A percentile compares a stretch with the other conserved stretches of the same genome.
Conservation (phyloP, 2,888 invertebrate genomes). For the Belgica antarctica region DNA sequence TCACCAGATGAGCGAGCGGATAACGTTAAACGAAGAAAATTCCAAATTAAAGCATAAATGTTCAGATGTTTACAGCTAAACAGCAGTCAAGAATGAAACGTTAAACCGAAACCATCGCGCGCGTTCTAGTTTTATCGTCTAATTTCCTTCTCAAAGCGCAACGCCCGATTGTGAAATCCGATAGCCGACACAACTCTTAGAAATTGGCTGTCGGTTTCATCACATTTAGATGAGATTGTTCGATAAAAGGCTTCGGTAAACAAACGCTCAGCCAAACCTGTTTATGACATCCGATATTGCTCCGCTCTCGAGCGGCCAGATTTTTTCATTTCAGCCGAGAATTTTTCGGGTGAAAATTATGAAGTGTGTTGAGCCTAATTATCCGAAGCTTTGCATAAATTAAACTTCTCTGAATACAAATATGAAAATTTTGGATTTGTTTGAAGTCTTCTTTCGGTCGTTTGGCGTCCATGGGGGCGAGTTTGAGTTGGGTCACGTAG, state of each 20-base stretch:
- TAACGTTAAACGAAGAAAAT: not conserved
- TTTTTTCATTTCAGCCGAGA: too few relatives aligned
- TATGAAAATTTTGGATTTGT: too few relatives aligned
- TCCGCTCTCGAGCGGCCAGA: not conserved
- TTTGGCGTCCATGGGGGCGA: not conserved
- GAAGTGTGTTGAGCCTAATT: slow-evolving; percentile 41
- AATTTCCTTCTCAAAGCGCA: slow-evolving; percentile 5
- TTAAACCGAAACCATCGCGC: not conserved
- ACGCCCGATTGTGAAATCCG: slow-evolving; percentile 13
- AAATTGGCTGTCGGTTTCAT: slow-evolving; percentile 19
- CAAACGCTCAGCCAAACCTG: slow-evolving; percentile 2
- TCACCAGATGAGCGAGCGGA: too few relatives aligned
- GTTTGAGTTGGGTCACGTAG: not conserved
- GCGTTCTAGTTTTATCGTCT: not conserved
- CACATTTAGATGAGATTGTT: slow-evolving; percentile 10
- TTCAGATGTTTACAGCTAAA: slow-evolving; percentile 16
- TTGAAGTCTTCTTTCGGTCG: not conserved
- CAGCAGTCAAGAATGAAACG: not conserved
- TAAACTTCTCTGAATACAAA: slow-evolving; percentile 18
- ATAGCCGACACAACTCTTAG: too few relatives aligned
- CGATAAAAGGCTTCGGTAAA: slow-evolving; percentile 11
- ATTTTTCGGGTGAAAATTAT: slow-evolving; percentile 29
- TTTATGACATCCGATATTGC: slow-evolving; percentile 24
- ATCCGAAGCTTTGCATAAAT: slow-evolving; percentile 42
- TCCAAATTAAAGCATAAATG: not conserved